phyloP scores from a whole-genome alignment of 2,113 vertebrate species.

The Microcebus griseorufus region DNA sequence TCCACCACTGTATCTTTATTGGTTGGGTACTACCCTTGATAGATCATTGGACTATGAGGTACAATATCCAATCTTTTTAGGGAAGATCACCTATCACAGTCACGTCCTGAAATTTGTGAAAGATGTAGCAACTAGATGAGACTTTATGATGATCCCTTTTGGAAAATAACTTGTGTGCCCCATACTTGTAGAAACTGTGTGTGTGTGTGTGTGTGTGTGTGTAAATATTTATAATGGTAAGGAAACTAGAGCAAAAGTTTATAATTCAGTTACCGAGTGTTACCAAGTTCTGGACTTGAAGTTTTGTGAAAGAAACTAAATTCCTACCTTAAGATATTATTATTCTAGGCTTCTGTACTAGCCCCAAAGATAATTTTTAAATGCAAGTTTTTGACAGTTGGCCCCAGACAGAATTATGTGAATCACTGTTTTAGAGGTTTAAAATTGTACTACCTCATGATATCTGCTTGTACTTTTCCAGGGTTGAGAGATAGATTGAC shows the following conservation, averaged over 20 bases:
- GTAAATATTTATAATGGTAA: neutral
- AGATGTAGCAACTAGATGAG: neutral
- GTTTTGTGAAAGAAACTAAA: neutral
- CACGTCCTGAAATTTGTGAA: neutral
- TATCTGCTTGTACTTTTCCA: neutral
- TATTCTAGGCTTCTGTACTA: neutral
- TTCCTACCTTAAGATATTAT: neutral
- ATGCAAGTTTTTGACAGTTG: neutral
- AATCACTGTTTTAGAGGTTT: neutral
- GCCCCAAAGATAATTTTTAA: neutral
- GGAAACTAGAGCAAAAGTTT: neutral
- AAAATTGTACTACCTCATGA: neutral
- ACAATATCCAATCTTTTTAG: neutral
- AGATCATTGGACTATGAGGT: neutral
- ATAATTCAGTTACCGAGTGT: neutral
- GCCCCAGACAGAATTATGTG: neutral
- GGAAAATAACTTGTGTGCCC: neutral
- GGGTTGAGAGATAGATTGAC: neutral
- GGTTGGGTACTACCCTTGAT: neutral
- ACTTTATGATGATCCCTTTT: neutral
- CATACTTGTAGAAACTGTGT: neutral
- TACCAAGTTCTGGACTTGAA: neutral
- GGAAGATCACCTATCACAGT: neutral
- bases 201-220: neutral
- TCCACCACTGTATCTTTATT: neutral